Evolutionary conservation across 2,888 invertebrate species (phyloP).

Genomic region (Andrena flavipes): DNA sequence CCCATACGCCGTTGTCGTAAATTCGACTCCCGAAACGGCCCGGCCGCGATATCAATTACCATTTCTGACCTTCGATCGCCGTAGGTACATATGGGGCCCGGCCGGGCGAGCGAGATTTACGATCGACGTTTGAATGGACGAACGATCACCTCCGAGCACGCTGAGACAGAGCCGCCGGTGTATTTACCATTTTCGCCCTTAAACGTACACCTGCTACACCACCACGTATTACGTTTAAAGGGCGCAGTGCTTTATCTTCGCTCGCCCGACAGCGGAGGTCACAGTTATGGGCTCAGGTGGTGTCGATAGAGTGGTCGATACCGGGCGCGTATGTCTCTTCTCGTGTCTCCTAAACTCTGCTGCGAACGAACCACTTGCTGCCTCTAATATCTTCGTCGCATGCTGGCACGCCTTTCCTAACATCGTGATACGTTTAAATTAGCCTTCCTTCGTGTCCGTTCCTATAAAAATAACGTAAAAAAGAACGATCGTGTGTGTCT

Average conservation of each 20-base stretch:
- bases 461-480: background rate
- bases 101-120: slow-evolving; percentile 51
- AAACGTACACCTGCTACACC: slow-evolving; percentile 61
- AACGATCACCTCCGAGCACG: slow-evolving; percentile 28
- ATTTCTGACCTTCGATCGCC: slow-evolving; percentile 59
- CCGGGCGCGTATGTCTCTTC: slow-evolving; percentile 32
- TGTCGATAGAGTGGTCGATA: slow-evolving; percentile 61
- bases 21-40: slow-evolving; percentile 24
- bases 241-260: slow-evolving; percentile 57
- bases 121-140: slow-evolving; percentile 24
- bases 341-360: slow-evolving; percentile 3
- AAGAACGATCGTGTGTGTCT: too few relatives aligned
- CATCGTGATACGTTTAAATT: background rate
- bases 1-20: slow-evolving; percentile 28
- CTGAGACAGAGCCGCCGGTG: slow-evolving; percentile 16
- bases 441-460: background rate
- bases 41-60: slow-evolving; percentile 50
- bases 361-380: slow-evolving; percentile 4
- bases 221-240: slow-evolving; percentile 35
- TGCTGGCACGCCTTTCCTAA: background rate
- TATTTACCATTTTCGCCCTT: slow-evolving; percentile 54
- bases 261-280: slow-evolving; percentile 32
- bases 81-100: slow-evolving; percentile 29
- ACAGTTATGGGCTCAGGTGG: slow-evolving; percentile 64
- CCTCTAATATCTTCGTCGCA: background rate